These are phyloP conservation scores for Macquaria ambigua DNA, from an alignment of 2,113 vertebrate genomes.

Conservation along the genomic window DNA sequence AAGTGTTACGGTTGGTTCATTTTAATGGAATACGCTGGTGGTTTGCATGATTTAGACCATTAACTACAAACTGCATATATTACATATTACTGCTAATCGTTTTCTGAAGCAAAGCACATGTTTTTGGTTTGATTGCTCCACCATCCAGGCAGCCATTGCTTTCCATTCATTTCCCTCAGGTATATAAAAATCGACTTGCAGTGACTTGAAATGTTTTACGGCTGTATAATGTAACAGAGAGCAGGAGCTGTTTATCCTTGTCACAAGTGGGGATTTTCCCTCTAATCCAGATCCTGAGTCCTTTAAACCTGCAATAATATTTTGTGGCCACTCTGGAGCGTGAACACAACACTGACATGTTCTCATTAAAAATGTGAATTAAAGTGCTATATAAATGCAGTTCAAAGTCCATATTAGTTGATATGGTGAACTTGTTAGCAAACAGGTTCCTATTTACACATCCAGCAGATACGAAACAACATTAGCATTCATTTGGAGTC, in stretches of 20 bases:
- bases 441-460: not conserved
- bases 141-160: not conserved
- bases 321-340: not conserved
- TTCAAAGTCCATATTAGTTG: not conserved
- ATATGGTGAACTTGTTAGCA: not conserved
- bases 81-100: not conserved
- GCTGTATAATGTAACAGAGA: not conserved
- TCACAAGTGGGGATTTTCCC: not conserved
- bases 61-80: slow-evolving; percentile 5
- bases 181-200: not conserved
- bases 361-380: too few species aligned
- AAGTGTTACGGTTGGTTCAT: not conserved
- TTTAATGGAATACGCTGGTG: not conserved
- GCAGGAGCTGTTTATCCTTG: not conserved
- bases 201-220: not conserved
- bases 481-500: not conserved
- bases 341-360: not conserved
- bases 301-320: not conserved
- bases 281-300: not conserved
- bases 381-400: not conserved
- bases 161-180: slow-evolving; percentile 2
- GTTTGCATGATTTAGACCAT: slow-evolving; percentile 23
- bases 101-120: slow-evolving; percentile 3
- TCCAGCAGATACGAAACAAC: not conserved
- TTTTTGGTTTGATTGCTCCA: not conserved